Evolutionary conservation across 2,888 invertebrate genomes (phyloP).

Genomic region (Clepsis dumicolana): DNA sequence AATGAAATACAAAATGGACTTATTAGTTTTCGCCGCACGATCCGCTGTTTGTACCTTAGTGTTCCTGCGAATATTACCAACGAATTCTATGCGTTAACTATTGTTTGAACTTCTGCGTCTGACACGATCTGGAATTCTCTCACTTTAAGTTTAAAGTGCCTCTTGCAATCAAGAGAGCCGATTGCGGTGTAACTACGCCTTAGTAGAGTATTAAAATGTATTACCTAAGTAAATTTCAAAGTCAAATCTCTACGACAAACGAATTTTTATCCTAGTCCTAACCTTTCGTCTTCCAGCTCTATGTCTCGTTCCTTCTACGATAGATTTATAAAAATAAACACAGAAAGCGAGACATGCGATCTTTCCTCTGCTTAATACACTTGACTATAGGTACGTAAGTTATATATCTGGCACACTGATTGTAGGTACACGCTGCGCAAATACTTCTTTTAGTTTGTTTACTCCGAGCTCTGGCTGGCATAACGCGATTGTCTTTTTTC

Average conservation of each 20-base stretch:
- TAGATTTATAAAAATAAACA: too few species aligned
- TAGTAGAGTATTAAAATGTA: too few species aligned
- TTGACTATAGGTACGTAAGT: too few species aligned
- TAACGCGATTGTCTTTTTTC: conserved; percentile 6
- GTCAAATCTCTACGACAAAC: too few species aligned
- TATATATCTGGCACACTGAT: conserved; percentile 1
- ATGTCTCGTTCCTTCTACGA: too few species aligned
- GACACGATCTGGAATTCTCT: not conserved
- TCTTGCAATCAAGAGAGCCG: too few species aligned
- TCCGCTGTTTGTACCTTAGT: conserved; percentile 35
- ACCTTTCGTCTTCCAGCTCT: too few species aligned
- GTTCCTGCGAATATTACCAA: conserved; percentile 1
- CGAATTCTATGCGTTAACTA: not conserved
- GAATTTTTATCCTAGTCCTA: too few species aligned
- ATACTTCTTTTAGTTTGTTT: conserved; percentile 13
- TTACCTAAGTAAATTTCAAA: too few species aligned
- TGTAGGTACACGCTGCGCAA: conserved; percentile 22
- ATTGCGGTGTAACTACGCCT: too few species aligned
- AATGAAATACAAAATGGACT: conserved; percentile 39
- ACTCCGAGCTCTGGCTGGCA: not conserved
- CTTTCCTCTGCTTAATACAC: too few species aligned
- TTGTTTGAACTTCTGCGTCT: not conserved
- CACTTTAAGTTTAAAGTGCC: not conserved
- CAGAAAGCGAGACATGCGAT: too few species aligned
- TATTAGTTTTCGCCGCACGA: conserved; percentile 32